phyloP scores from a whole-genome alignment of 2,888 invertebrate species.

The Rotaria socialis region DNA sequence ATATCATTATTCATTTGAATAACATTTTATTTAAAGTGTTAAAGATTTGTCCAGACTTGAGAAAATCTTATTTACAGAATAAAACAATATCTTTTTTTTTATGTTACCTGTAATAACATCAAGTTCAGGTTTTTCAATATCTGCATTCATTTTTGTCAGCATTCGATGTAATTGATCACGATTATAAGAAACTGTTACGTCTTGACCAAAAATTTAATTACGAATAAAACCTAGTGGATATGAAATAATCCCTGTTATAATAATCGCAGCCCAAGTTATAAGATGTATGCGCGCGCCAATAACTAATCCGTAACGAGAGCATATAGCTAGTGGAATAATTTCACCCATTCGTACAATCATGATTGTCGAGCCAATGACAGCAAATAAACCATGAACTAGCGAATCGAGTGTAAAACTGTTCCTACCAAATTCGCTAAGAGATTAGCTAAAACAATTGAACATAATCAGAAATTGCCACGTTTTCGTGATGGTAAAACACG shows the following conservation, averaged over 20 bases:
- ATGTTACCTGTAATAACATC: conserved; percentile 81
- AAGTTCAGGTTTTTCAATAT: conserved; percentile 71
- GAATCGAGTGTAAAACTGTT: conserved; percentile 85
- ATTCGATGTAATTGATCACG: conserved; percentile 40
- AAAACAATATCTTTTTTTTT: too few species aligned
- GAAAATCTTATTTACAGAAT: too few species aligned
- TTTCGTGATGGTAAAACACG: conserved; percentile 83
- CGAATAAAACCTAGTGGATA: conserved; percentile 81
- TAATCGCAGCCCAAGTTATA: conserved; percentile 87
- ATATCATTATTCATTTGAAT: too few species aligned
- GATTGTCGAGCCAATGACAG: conserved; percentile 81
- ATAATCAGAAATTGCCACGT: conserved; percentile 85
- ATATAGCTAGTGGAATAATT: conserved; percentile 88
- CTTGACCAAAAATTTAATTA: conserved; percentile 80
- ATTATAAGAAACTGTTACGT: conserved; percentile 40
- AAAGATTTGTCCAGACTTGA: too few species aligned
- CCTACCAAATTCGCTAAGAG: conserved; percentile 95
- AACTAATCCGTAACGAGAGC: conserved; percentile 82
- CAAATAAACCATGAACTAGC: conserved; percentile 76
- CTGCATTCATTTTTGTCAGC: conserved; percentile 54
- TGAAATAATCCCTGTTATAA: conserved; percentile 82
- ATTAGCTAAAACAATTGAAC: conserved; percentile 69
- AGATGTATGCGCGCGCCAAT: conserved; percentile 92
- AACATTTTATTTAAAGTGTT: too few species aligned
- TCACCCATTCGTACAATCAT: conserved; percentile 93